phyloP scores from a whole-genome alignment of 1,140 invertebrate species.

The Papilio glaucus region DNA sequence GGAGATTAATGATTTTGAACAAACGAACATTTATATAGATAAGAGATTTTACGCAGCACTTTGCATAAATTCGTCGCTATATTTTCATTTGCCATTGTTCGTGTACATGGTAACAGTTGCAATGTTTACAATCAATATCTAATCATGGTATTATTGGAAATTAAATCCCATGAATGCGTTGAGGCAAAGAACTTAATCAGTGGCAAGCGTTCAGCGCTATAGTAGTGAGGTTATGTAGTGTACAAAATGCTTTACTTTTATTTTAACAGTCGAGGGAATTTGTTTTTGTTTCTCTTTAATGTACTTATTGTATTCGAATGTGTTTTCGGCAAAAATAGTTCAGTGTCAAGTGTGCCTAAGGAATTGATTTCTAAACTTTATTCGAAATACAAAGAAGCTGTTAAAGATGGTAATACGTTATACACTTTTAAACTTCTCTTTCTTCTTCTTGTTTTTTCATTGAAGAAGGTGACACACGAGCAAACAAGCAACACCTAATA shows the following conservation, averaged over 20 bases:
- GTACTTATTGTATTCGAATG: conserved; percentile 33
- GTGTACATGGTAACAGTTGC: neutral
- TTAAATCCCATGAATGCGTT: conserved; percentile 56
- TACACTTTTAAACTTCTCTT: too few species aligned
- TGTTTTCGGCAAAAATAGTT: conserved; percentile 4
- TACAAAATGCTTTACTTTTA: conserved; percentile 42
- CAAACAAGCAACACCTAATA: too few species aligned
- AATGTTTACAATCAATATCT: neutral
- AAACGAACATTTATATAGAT: too few species aligned
- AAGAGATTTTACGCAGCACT: too few species aligned
- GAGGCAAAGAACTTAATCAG: conserved; percentile 42
- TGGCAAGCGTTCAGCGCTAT: neutral
- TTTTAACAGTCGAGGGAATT: conserved; percentile 24
- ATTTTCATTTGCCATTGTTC: neutral
- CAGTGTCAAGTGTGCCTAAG: conserved; percentile 28
- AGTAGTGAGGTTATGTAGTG: conserved; percentile 35
- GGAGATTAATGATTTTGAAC: too few species aligned
- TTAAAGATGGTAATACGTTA: conserved; percentile 44
- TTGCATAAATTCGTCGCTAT: too few species aligned
- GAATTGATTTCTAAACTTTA: conserved; percentile 51
- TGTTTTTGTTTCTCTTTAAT: conserved; percentile 35
- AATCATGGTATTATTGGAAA: conserved; percentile 42
- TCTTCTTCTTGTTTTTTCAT: too few species aligned
- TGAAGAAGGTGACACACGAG: too few species aligned
- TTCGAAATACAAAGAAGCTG: conserved; percentile 53